These are phyloP conservation scores for Hemicentrotus pulcherrimus DNA, from an alignment of 35 echinoderm and acorn worm genomes.

Conservation along the genomic window DNA sequence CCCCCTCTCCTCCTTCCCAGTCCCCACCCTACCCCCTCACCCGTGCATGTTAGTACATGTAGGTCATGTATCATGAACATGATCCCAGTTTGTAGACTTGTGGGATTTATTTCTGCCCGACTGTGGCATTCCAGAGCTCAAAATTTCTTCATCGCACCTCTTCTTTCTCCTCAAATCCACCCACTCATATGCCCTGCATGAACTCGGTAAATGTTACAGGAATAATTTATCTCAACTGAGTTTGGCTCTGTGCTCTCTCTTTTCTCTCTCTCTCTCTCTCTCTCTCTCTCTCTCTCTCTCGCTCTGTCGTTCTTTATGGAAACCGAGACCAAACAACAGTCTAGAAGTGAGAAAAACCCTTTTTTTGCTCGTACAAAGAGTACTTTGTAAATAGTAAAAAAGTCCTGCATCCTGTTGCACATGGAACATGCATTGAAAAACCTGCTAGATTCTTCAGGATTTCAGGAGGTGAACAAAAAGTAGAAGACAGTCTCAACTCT, in stretches of 20 bases:
- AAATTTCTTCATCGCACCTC: not conserved
- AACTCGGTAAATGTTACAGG: not conserved
- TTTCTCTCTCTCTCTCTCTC: not conserved
- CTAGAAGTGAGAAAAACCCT: not conserved
- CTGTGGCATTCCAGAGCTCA: not conserved
- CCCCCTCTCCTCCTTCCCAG: not conserved
- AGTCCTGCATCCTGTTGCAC: not conserved
- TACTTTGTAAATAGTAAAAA: not conserved
- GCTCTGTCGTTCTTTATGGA: not conserved
- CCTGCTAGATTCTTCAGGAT: not conserved
- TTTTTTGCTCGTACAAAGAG: not conserved
- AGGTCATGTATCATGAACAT: conserved; percentile 12
- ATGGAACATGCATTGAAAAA: not conserved
- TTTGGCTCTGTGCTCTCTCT: not conserved
- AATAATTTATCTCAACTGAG: not conserved
- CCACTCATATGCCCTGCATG: not conserved
- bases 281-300: no score
- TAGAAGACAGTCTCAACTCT: not conserved
- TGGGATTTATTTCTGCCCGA: conserved; percentile 10
- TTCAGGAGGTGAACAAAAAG: not conserved
- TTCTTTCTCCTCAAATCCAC: not conserved
- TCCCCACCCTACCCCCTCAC: not conserved
- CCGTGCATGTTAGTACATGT: not conserved
- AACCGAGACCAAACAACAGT: not conserved
- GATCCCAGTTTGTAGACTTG: not conserved